A percentile compares a stretch with the other conserved stretches of the same genome.
Conservation (phyloP, 2,797 vertebrate genomes). For the Fringilla coelebs region DNA sequence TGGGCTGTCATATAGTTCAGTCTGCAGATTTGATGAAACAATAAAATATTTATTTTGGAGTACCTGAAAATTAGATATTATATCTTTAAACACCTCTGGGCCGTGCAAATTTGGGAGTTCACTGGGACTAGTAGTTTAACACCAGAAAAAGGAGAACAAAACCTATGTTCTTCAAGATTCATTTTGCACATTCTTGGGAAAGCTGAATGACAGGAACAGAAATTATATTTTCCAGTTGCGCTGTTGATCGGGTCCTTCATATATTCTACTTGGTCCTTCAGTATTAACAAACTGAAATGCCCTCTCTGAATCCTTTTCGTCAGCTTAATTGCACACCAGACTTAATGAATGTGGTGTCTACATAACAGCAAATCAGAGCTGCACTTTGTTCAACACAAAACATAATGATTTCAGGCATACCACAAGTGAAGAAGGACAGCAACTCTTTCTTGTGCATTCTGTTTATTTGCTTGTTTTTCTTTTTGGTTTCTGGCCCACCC, state of each 20-base stretch:
- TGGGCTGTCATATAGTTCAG: neutral
- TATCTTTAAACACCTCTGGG: neutral
- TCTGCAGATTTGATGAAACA: neutral
- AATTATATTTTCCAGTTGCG: neutral
- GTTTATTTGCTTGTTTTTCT: neutral
- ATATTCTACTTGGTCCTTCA: neutral
- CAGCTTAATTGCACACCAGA: neutral
- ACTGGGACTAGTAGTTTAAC: neutral
- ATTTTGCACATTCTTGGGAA: neutral
- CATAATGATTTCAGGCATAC: neutral
- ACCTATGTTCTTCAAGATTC: rapidly evolving
- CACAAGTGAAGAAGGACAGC: neutral
- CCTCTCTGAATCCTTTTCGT: neutral
- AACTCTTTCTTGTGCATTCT: neutral
- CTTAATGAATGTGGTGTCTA: neutral
- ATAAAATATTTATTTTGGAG: neutral
- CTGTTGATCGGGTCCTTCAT: neutral
- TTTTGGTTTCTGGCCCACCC: neutral
- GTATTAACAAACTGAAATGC: neutral
- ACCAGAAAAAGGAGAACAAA: neutral
- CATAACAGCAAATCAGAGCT: neutral
- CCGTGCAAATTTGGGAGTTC: neutral
- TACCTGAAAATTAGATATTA: neutral
- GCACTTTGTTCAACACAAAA: neutral
- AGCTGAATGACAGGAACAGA: neutral